Base-by-base conservation (phyloP, 2,113 vertebrate species). In the Tragelaphus scriptus region DNA sequence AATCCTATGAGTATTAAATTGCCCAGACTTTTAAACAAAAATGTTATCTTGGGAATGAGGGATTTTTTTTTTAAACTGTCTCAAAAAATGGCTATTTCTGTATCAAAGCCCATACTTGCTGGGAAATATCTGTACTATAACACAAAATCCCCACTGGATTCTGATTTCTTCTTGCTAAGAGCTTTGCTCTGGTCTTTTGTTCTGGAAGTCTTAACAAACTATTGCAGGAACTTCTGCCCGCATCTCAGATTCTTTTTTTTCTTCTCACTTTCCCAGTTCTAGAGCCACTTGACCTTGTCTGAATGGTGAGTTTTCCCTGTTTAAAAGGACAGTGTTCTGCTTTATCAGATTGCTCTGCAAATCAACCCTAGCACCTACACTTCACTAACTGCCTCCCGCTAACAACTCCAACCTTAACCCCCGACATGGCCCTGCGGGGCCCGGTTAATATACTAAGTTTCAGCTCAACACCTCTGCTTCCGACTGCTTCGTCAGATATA, bases 401-500 rank as follows among this genome's bases (percentile, higher is more conserved):
- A 40, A 26, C 28, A 63, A 47, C 14, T 6, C 16, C 2, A 17
- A 4, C 21, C 32, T 58, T 79, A 5, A 47, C 26, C 26, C 13
- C 25, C 26, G 6, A 15, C 1, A 0, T 13, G 2, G 12, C 8
- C 17, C 71, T 23, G 1, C 7, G 26, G 14, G 40, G 13, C 4
- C 32, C 19, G 12, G 2, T 47, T 11, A 36, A 36, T 5, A 1
- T 6, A 5, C 32, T 25, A 5, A 2, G 2, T 30, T 87, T 80
- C 49, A n/a, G 7, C 30, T 53, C 2, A 7, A 85, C 65, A 49
- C 9, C 14, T 44, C 44, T 26, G 0, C 10, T 9, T 81, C 51
- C 16, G 13, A 3, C 49, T 17, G 5, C 2, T 87, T 71, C 30
- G 8, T 40, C 19, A 58, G 47, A 95, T 26, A 30, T 2, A 61